Conservation (phyloP, 2,113 vertebrate species). For the Pandion haliaetus region DNA sequence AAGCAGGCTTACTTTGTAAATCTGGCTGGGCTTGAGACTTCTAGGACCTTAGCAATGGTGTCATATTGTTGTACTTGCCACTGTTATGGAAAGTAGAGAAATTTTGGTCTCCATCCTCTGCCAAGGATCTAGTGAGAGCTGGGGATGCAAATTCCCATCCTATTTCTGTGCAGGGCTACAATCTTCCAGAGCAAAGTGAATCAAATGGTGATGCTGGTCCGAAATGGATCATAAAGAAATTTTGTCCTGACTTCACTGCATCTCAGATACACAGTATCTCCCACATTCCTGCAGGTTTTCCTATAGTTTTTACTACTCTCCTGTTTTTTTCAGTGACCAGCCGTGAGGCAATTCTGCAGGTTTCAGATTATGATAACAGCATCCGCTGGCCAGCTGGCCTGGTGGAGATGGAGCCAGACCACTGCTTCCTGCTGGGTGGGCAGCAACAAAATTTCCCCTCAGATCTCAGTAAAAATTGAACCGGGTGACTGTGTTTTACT, state of each 20-base stretch:
- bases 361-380: neutral
- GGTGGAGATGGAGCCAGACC: neutral
- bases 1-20: neutral
- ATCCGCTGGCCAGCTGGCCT: neutral
- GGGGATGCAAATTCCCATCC: neutral
- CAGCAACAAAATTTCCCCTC: neutral
- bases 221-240: neutral
- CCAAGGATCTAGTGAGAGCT: neutral
- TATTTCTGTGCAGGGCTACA: neutral
- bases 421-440: neutral
- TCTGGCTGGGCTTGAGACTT: neutral
- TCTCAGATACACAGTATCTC: neutral
- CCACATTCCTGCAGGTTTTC: neutral
- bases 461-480: neutral
- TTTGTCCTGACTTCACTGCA: neutral
- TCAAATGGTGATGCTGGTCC: neutral
- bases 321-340: neutral
- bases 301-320: neutral
- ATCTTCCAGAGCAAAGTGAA: neutral
- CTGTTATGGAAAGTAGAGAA: neutral
- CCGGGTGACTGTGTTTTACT: neutral
- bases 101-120: neutral
- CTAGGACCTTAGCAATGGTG: neutral
- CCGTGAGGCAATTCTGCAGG: neutral
- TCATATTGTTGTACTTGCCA: neutral